phyloP scores from a whole-genome alignment of 2,113 vertebrate species.

The Pelecanoides urinatrix region DNA sequence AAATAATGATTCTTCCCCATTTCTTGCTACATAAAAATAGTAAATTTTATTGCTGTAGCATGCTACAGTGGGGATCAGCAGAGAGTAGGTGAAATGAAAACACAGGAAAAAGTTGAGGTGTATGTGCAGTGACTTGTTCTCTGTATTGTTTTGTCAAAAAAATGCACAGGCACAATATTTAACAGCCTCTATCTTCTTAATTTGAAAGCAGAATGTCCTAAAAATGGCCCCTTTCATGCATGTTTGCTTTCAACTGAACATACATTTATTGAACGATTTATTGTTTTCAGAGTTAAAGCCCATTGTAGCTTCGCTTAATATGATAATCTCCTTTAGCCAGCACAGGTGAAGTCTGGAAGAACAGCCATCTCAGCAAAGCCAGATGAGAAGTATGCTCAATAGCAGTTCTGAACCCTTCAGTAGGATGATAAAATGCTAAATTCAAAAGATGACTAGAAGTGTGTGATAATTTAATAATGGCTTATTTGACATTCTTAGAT shows the following conservation, averaged over 20 bases:
- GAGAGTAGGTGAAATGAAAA: not conserved
- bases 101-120: not conserved
- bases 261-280: accelerated
- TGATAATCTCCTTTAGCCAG: not conserved
- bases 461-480: conserved; percentile 11
- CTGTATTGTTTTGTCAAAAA: not conserved
- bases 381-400: not conserved
- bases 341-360: not conserved
- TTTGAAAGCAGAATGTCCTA: not conserved
- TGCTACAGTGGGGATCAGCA: not conserved
- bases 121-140: not conserved
- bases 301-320: not conserved
- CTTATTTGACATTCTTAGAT: conserved; percentile 13
- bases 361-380: not conserved
- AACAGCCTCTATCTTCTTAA: not conserved
- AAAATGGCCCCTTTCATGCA: not conserved
- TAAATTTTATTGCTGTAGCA: not conserved
- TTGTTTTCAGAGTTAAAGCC: not conserved
- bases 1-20: not conserved
- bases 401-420: not conserved
- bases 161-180: not conserved
- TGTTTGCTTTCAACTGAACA: not conserved
- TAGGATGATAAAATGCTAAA: not conserved
- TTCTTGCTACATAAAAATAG: not conserved
- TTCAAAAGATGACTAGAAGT: not conserved